These are phyloP conservation scores for Neodiprion pinetum DNA, from an alignment of 1,140 invertebrate species.

Conservation along the genomic window DNA sequence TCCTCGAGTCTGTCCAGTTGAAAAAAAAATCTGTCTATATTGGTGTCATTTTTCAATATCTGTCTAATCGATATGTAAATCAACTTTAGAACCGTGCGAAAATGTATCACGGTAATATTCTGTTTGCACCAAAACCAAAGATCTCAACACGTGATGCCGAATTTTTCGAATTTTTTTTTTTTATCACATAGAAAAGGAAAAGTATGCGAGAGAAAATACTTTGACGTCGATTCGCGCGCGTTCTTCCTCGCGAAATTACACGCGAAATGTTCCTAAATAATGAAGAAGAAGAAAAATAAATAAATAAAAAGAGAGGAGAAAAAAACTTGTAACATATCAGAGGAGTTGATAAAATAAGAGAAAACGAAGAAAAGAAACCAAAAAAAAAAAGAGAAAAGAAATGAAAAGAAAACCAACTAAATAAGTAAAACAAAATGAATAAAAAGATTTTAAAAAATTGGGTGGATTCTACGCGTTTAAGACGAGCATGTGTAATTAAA, in stretches of 20 bases:
- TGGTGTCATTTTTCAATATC: conserved; percentile 60
- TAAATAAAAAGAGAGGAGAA: conserved; percentile 23
- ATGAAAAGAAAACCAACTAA: not conserved
- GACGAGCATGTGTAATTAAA: conserved; percentile 49
- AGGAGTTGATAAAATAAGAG: conserved; percentile 23
- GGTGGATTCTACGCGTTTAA: conserved; percentile 35
- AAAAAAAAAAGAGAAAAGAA: conserved; percentile 27
- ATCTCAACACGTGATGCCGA: conserved; percentile 13
- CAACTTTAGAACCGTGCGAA: conserved; percentile 37
- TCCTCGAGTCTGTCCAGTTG: conserved; percentile 50
- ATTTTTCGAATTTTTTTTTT: conserved; percentile 34
- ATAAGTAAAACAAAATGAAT: not conserved
- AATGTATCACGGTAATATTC: not conserved
- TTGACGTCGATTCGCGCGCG: conserved; percentile 29
- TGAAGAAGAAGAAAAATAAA: conserved; percentile 52
- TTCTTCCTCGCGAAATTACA: conserved; percentile 50
- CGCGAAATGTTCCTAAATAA: conserved; percentile 60
- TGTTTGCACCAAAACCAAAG: not conserved
- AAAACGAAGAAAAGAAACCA: conserved; percentile 37
- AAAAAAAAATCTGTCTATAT: conserved; percentile 56
- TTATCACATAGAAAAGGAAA: not conserved
- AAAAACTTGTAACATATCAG: conserved; percentile 61
- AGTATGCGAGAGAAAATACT: conserved; percentile 5
- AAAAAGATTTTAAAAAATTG: not conserved
- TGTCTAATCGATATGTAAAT: conserved; percentile 56